Percentiles rank a stretch among this genome's conserved stretches.
Evolutionary conservation across 2,888 invertebrate species (phyloP).

Genomic region (Sialis fuliginosa): DNA sequence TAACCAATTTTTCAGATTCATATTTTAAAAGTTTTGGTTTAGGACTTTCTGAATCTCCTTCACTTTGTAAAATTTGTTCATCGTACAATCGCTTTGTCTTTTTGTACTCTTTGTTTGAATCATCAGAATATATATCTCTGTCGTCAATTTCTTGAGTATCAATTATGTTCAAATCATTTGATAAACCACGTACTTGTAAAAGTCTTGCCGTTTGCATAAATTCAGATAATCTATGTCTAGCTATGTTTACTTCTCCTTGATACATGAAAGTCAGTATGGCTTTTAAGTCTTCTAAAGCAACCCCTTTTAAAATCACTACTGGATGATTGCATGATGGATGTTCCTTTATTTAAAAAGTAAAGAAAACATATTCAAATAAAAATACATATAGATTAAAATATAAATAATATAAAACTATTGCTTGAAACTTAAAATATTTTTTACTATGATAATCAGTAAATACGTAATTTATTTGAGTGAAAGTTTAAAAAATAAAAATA

Average conservation of each 20-base stretch:
- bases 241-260: constrained; percentile 52
- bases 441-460: background rate
- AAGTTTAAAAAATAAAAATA: no score
- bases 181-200: constrained; percentile 46
- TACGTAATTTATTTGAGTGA: background rate
- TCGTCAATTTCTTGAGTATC: background rate
- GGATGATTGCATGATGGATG: constrained; percentile 45
- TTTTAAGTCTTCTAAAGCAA: constrained; percentile 43
- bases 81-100: constrained; percentile 13
- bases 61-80: constrained; percentile 1
- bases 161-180: constrained; percentile 30
- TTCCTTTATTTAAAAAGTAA: background rate
- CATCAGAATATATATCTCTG: constrained; percentile 4
- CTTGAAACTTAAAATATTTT: background rate
- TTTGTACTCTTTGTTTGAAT: constrained; percentile 15
- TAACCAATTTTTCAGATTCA: no score
- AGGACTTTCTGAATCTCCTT: constrained; percentile 2
- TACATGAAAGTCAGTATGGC: constrained; percentile 53
- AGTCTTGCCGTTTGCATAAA: constrained; percentile 49
- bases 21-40: constrained; percentile 7
- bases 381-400: no score
- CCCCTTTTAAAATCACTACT: constrained; percentile 53
- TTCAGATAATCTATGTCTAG: constrained; percentile 43
- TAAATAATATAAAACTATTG: background rate
- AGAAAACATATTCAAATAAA: no score